Evolutionary conservation across 35 echinoderm and acorn worm species (phyloP), one percentile per base, ranked within the genome.

Genomic region (Eucidaris tribuloides): DNA sequence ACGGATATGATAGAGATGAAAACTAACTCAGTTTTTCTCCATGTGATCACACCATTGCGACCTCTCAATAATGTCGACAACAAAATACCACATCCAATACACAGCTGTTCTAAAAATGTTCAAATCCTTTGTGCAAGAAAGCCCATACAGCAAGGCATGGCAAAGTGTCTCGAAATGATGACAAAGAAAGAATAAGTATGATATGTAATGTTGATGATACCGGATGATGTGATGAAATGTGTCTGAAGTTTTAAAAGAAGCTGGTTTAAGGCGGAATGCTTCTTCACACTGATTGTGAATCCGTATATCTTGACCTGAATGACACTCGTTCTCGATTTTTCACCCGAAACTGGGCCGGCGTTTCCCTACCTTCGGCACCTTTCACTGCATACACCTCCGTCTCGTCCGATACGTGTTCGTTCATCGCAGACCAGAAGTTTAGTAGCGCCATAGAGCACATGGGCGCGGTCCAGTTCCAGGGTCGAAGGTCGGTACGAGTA

Each of bases 381-480:
- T 90, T 52, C 31, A 82, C 78, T 49, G 81, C 85, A n/a, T n/a
- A n/a, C n/a, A n/a, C n/a, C 77, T 99, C 96, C n/a, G 96, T 93
- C 33, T 86, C 76, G 34, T 62, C 80, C 23, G 92, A 84, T 39
- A 90, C 96, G 23, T 87, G 32, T 24, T 44, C 74, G 79, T 99
- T 99, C 54, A n/a, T 90, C 57, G 23, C 91, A 87, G 4, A 90
- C 76, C n/a, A 36, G 86, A 93, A 23, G 90, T n/a, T n/a, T n/a
- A 81, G 66, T 86, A 99, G 33, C 84, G 85, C 90, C 96, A 7
- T 82, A 63, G 65, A 83, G 87, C n/a, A 85, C 77, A 5, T 61
- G 82, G 29, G 84, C 83, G 49, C 85, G 85, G 60, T 93, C 91
- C 42, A 90, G 46, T 42, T 93, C 96, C 11, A 99, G 79, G 7